Percentiles rank a stretch among this genome's conserved stretches.
These are phyloP conservation scores for Drosophila murphyi DNA, from an alignment of 1,140 invertebrate species.

Conservation along the genomic window DNA sequence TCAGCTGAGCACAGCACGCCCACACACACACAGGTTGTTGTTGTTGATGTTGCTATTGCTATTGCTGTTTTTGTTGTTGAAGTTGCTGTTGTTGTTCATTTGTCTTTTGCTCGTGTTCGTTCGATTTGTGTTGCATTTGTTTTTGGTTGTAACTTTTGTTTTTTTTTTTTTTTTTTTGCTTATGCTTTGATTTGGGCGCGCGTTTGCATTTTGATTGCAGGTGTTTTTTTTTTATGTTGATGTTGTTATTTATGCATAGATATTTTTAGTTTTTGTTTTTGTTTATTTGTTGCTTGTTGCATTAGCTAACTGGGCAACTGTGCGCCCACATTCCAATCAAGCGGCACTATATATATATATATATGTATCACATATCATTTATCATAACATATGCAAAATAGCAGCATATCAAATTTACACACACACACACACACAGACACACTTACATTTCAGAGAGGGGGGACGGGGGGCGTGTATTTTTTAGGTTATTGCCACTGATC, in stretches of 20 bases:
- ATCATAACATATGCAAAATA: constrained; percentile 53
- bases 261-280: neutral
- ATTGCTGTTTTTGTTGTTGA: constrained; percentile 11
- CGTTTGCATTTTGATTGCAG: constrained; percentile 53
- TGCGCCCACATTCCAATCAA: constrained; percentile 75
- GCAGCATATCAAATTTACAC: constrained; percentile 57
- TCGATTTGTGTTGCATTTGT: constrained; percentile 48
- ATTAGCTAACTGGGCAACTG: constrained; percentile 39
- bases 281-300: constrained; percentile 2
- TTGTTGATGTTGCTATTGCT: neutral
- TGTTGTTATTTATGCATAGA: constrained; percentile 13
- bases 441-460: constrained; percentile 35
- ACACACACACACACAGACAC: constrained; percentile 27
- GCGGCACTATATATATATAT: constrained; percentile 54
- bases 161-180: constrained; percentile 21
- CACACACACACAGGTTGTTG: constrained; percentile 48
- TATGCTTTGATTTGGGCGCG: constrained; percentile 15
- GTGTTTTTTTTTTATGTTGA: constrained; percentile 32
- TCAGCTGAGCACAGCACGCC: constrained; percentile 42
- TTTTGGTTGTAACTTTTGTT: constrained; percentile 29
- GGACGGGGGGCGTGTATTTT: neutral
- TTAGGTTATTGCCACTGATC: constrained; percentile 2
- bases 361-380: constrained; percentile 61
- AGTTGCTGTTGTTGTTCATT: constrained; percentile 20
- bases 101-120: constrained; percentile 42